Evolutionary conservation across 1,140 invertebrate genomes (phyloP), one percentile per base, ranked within the genome.

Genomic region (Heliconius himera): DNA sequence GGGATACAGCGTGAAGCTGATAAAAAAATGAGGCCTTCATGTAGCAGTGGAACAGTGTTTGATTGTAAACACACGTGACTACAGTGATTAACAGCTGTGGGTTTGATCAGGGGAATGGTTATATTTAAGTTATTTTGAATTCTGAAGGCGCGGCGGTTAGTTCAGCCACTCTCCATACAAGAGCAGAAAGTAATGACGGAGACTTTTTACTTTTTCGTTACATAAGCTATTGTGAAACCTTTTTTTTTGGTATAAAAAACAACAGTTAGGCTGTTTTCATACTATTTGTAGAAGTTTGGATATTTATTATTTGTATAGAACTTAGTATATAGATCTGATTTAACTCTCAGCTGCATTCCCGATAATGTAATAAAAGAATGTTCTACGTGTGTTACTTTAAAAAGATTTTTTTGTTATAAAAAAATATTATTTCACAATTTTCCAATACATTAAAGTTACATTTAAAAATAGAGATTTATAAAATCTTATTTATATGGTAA

Each of bases 241-340:
- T 4, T 46, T 51, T 51, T 51, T 51, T 20, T 20, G 1, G 16
- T 60, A 9, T 9, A 60, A 22, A 56, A 56, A 60, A 3, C 9
- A 66, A 66, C 22, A 26, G 22, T 66, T 20, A 60, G 29, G 20
- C 51, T n/a, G n/a, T 54, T 74, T 76, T 70, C 13, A 18, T 66
- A 70, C 36, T 33, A 66, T 16, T 22, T 11, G n/a, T 13, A 9
- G 54, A 76, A 74, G 78, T 66, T 66, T 82, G 70, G 41, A 80
- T 66, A 66, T 66, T 66, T 66, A 66, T 66, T 66, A 83, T 84
- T 83, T 83, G 81, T 83, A 83, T 78, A 78, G 77, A 82, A 87
- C 76, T 83, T 81, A 74, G 81, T 84, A 38, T 83, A 74, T 81
- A 84, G 85, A 85, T 86, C 83, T 86, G 86, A 86, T 51, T 77